A percentile compares a stretch with the other conserved stretches of the same genome.
Conservation (phyloP, 2,797 vertebrate genomes). For the Rhinichthys osculus region DNA sequence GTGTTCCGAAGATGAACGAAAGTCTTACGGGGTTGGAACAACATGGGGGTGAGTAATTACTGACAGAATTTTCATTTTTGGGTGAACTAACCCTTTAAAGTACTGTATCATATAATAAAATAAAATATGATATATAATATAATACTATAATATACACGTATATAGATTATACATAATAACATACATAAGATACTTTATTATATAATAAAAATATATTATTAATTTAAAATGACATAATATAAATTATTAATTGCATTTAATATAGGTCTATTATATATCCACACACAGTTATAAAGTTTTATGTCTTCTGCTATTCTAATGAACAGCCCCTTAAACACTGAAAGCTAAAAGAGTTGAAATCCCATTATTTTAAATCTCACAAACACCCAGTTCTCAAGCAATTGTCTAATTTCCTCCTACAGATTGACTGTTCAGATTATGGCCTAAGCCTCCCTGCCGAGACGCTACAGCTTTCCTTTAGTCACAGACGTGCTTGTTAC, state of each 20-base stretch:
- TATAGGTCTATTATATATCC: not conserved
- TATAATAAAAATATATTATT: not conserved
- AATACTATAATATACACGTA: too few species aligned
- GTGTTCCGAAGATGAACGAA: too few species aligned
- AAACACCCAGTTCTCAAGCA: constrained; percentile 36
- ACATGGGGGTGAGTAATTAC: too few species aligned
- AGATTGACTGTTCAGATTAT: constrained; percentile 52
- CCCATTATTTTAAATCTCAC: constrained; percentile 6
- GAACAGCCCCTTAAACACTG: not conserved
- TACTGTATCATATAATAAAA: too few species aligned
- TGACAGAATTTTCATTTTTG: too few species aligned
- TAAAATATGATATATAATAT: too few species aligned
- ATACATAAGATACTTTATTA: not conserved
- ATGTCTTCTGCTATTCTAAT: not conserved
- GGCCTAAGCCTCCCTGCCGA: constrained; percentile 13
- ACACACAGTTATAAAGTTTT: not conserved
- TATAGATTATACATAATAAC: not conserved
- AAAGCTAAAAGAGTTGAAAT: not conserved
- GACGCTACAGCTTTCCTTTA: constrained; percentile 6
- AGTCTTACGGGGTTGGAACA: too few species aligned
- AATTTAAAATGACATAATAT: not conserved
- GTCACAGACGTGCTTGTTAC: constrained; percentile 8
- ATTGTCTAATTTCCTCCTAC: constrained; percentile 50
- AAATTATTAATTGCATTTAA: not conserved
- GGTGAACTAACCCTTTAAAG: too few species aligned